Evolutionary conservation across 1,140 invertebrate species (phyloP).

Genomic region (Dendrolimus kikuchii): DNA sequence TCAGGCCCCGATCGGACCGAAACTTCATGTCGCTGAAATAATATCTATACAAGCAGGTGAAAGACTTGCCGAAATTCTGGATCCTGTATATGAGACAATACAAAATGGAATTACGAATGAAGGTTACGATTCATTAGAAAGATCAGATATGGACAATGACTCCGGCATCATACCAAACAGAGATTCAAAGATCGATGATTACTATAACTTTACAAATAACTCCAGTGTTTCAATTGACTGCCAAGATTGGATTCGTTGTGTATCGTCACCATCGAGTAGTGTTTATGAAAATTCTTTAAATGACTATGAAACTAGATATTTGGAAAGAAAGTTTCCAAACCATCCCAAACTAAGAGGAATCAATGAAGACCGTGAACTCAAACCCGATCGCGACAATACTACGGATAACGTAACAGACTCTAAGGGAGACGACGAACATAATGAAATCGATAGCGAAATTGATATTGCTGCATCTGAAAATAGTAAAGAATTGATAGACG

Average conservation of each 20-base stretch:
- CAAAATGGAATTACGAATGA: constrained; percentile 37
- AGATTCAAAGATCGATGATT: constrained; percentile 34
- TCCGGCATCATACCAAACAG: constrained; percentile 33
- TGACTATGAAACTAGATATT: constrained; percentile 23
- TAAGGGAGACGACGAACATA: not conserved
- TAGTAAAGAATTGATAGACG: constrained; percentile 42
- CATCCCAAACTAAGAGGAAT: constrained; percentile 13
- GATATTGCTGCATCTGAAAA: constrained; percentile 24
- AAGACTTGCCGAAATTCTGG: constrained; percentile 55
- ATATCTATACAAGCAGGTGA: constrained; percentile 58
- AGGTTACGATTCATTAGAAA: constrained; percentile 40
- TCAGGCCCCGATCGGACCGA: constrained; percentile 35
- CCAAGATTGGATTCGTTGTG: constrained; percentile 44
- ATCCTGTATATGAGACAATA: constrained; percentile 59
- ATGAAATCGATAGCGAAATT: constrained; percentile 7
- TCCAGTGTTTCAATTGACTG: constrained; percentile 48
- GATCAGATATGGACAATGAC: constrained; percentile 31
- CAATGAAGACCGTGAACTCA: constrained; percentile 10
- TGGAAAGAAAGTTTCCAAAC: constrained; percentile 17
- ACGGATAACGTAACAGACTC: not conserved
- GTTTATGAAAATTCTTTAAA: constrained; percentile 35
- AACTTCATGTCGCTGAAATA: constrained; percentile 57
- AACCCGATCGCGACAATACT: constrained; percentile 2
- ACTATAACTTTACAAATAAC: constrained; percentile 47
- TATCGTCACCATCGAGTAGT: constrained; percentile 33